Evolutionary conservation across 1,140 invertebrate species (phyloP).

Genomic region (Aporrectodea caliginosa): DNA sequence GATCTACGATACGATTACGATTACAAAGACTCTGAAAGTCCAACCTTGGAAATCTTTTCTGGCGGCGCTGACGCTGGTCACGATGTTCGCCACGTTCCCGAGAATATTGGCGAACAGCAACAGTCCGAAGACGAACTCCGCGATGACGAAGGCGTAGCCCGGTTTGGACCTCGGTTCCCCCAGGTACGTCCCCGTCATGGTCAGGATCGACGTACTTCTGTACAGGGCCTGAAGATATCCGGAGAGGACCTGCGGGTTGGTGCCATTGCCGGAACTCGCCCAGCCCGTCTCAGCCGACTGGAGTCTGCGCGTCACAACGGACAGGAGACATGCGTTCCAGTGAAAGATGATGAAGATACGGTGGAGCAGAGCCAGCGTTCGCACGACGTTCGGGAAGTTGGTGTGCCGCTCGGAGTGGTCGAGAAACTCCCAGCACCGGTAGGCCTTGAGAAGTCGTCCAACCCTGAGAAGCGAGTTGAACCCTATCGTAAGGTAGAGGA

Average conservation of each 20-base stretch:
- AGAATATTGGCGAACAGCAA: conserved; percentile 55
- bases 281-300: neutral
- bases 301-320: neutral
- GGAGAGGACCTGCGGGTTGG: neutral
- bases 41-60: conserved; percentile 57
- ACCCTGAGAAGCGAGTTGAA: conserved; percentile 94
- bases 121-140: conserved; percentile 52
- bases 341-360: conserved; percentile 97
- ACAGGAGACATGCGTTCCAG: conserved; percentile 90
- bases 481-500: conserved; percentile 94
- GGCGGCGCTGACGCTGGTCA: conserved; percentile 52
- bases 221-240: conserved; percentile 95
- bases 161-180: conserved; percentile 74
- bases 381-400: conserved; percentile 93
- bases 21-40: no score
- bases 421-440: conserved; percentile 94
- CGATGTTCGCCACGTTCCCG: conserved; percentile 56
- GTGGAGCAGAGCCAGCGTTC: conserved; percentile 85
- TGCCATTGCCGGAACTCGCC: conserved; percentile 37
- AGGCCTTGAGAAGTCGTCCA: conserved; percentile 95
- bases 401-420: conserved; percentile 92
- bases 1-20: no score
- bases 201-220: conserved; percentile 92
- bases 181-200: conserved; percentile 69
- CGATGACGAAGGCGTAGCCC: conserved; percentile 52